Evolutionary conservation across 2,797 vertebrate genomes (phyloP).

Genomic region (Falco peregrinus): DNA sequence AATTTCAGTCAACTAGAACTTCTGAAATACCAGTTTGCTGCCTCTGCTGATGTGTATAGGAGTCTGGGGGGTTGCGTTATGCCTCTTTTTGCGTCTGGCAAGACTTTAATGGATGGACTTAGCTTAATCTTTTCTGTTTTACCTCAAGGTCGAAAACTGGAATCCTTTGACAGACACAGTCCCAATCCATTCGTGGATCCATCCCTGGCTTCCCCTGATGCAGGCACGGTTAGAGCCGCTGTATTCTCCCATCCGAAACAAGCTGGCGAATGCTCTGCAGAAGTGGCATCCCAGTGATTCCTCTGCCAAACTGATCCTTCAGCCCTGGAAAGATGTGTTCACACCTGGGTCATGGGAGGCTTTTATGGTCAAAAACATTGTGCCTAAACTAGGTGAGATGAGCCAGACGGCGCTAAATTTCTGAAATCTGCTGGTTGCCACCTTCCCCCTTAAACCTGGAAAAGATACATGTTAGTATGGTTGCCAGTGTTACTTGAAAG

Average conservation of each 20-base stretch:
- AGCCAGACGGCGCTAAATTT: not conserved
- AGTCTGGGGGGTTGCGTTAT: fast-evolving
- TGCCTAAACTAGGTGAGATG: slow-evolving; percentile 91
- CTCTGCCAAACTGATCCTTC: slow-evolving; percentile 95
- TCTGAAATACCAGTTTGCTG: fast-evolving
- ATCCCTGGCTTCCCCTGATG: slow-evolving; percentile 96
- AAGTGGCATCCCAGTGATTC: slow-evolving; percentile 97
- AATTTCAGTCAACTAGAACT: not conserved
- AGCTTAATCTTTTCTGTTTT: not conserved
- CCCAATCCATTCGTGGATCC: slow-evolving; percentile 97
- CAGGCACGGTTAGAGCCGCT: slow-evolving; percentile 91
- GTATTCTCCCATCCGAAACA: slow-evolving; percentile 94
- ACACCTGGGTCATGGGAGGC: slow-evolving; percentile 97
- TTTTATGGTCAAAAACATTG: slow-evolving; percentile 98
- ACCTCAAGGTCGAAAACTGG: slow-evolving; percentile 91
- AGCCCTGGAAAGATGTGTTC: slow-evolving; percentile 98
- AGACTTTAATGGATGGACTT: not conserved
- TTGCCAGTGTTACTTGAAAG: not conserved
- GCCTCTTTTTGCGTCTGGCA: not conserved
- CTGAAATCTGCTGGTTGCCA: not conserved
- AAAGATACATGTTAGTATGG: fast-evolving
- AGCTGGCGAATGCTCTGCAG: slow-evolving; percentile 92
- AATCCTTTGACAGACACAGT: slow-evolving; percentile 97
- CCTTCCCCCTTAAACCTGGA: not conserved
- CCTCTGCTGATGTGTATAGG: fast-evolving